A percentile compares a stretch with the other conserved stretches of the same genome.
phyloP scores from a whole-genome alignment of 2,113 vertebrate species.

The Typhlomys cinereus region DNA sequence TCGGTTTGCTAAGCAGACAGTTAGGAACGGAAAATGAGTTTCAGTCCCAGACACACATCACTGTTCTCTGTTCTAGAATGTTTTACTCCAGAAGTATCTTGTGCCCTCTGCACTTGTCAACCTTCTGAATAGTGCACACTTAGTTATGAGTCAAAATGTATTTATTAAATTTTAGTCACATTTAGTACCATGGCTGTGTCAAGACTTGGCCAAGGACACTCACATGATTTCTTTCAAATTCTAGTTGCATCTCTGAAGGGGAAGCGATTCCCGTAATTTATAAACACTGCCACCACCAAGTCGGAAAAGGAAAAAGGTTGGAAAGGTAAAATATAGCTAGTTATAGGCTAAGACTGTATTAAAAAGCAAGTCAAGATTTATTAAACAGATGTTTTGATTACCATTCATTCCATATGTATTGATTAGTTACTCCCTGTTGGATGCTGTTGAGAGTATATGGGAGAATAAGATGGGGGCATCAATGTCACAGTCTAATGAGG shows the following conservation, averaged over 20 bases:
- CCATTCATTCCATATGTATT: neutral
- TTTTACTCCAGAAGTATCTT: neutral
- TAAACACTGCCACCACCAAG: neutral
- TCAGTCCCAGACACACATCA: neutral
- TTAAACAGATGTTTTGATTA: neutral
- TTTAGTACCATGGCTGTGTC: neutral
- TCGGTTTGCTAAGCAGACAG: neutral
- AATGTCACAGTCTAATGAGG: neutral
- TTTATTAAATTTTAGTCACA: neutral
- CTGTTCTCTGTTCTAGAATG: neutral
- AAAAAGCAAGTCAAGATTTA: neutral
- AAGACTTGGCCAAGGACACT: neutral
- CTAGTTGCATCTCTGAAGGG: neutral
- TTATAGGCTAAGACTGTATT: neutral
- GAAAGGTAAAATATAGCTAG: neutral
- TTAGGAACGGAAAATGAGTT: neutral
- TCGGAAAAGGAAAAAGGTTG: neutral
- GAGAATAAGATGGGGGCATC: neutral
- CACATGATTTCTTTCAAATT: neutral
- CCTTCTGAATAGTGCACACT: neutral
- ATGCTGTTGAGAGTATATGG: neutral
- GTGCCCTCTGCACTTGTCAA: neutral
- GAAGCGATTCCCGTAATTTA: neutral
- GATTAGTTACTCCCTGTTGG: neutral
- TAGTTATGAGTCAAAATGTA: neutral